A percentile compares a stretch with the other conserved stretches of the same genome.
These are phyloP conservation scores for Brotula barbata DNA, from an alignment of 2,797 vertebrate species.

Conservation along the genomic window DNA sequence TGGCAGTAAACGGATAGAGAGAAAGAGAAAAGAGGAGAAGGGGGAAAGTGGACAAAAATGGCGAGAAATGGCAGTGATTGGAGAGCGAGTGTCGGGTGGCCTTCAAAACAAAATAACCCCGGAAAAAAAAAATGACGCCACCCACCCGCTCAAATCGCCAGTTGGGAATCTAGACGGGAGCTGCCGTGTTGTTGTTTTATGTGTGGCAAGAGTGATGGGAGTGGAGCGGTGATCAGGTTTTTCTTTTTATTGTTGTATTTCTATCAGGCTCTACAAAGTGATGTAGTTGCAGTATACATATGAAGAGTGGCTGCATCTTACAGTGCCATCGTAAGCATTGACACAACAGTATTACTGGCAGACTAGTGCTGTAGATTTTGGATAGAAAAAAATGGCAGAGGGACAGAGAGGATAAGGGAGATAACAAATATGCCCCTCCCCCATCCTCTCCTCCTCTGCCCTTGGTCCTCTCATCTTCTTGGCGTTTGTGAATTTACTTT, in stretches of 20 bases:
- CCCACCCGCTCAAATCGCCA: constrained; percentile 14
- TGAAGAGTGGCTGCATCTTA: constrained; percentile 30
- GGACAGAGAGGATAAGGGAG: constrained; percentile 35
- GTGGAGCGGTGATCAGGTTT: constrained; percentile 42
- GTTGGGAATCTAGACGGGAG: constrained; percentile 29
- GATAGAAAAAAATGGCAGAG: constrained; percentile 47
- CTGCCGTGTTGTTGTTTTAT: constrained; percentile 36
- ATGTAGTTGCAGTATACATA: constrained; percentile 28
- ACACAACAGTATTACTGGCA: constrained; percentile 70
- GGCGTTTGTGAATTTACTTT: constrained; percentile 44
- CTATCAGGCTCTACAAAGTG: constrained; percentile 38
- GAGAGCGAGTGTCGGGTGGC: neutral
- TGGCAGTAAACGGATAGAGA: constrained; percentile 54
- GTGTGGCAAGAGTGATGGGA: constrained; percentile 27
- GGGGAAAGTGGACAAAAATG: no score
- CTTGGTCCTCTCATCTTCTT: constrained; percentile 63
- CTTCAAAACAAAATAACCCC: constrained; percentile 5
- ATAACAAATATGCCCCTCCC: constrained; percentile 3
- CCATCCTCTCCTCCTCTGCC: constrained; percentile 51
- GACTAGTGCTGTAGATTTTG: constrained; percentile 65
- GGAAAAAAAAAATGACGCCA: constrained; percentile 2
- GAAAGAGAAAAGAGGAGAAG: constrained; percentile 9
- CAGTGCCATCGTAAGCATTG: constrained; percentile 39
- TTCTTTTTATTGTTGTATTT: constrained; percentile 1
- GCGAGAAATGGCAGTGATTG: neutral